Percentiles rank a stretch among this genome's conserved stretches.
Conservation (phyloP, 1,140 invertebrate species). For the Bombus superbus region DNA sequence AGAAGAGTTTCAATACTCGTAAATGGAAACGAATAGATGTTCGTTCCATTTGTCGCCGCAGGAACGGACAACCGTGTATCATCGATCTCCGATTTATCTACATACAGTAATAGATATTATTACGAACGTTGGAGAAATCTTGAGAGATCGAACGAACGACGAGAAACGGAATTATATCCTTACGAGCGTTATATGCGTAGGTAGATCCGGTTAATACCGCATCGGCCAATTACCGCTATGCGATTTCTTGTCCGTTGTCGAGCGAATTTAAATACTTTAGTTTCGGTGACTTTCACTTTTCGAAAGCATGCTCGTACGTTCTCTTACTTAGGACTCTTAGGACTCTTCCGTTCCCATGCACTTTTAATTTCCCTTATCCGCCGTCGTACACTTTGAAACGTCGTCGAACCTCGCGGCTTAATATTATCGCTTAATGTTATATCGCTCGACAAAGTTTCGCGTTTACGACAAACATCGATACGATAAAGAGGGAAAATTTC, state of each 20-base stretch:
- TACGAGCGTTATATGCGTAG: neutral
- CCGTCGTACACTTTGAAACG: neutral
- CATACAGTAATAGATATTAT: too few species aligned
- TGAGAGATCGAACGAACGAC: neutral
- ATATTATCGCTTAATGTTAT: neutral
- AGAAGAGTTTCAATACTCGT: too few species aligned
- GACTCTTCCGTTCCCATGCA: neutral
- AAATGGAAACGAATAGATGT: too few species aligned
- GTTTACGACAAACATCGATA: neutral
- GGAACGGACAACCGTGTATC: neutral
- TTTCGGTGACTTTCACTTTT: neutral
- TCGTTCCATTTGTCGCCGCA: too few species aligned
- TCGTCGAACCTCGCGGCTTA: too few species aligned
- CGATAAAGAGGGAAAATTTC: too few species aligned
- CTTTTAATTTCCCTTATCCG: constrained; percentile 38
- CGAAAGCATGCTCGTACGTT: constrained; percentile 11
- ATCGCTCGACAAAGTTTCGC: neutral
- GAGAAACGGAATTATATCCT: neutral
- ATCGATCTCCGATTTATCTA: neutral
- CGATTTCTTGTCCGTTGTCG: neutral
- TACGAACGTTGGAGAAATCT: constrained; percentile 1
- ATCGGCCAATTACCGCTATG: too few species aligned
- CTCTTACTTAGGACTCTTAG: neutral
- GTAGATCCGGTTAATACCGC: too few species aligned
- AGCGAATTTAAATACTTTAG: constrained; percentile 8